phyloP scores from a whole-genome alignment of 2,113 vertebrate species.

The Paralichthys olivaceus region DNA sequence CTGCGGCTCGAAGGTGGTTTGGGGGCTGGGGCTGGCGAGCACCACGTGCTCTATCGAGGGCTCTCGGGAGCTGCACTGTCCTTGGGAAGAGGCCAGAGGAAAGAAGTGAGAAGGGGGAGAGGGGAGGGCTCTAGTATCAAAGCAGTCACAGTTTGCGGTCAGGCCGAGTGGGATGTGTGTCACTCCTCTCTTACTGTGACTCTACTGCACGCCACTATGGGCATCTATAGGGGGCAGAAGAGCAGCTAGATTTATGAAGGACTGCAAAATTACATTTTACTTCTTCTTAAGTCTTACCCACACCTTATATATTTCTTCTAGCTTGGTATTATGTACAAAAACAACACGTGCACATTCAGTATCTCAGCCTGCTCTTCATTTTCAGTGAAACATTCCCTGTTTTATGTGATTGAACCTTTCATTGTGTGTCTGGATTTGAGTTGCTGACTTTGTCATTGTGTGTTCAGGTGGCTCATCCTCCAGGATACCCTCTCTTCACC shows the following conservation, averaged over 20 bases:
- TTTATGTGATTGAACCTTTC: neutral
- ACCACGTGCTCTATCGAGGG: conserved; percentile 60
- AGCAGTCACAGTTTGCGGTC: conserved; percentile 42
- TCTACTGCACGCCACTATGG: neutral
- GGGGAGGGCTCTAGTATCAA: conserved; percentile 32
- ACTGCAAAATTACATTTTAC: neutral
- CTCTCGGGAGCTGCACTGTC: conserved; percentile 74
- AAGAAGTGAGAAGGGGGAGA: conserved; percentile 49
- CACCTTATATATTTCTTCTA: neutral
- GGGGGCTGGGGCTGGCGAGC: conserved; percentile 67
- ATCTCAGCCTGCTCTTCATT: neutral
- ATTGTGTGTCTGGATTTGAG: neutral
- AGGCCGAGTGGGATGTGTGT: conserved; percentile 12
- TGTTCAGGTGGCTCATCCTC: conserved; percentile 94
- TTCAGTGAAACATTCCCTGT: neutral
- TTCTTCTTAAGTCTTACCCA: neutral
- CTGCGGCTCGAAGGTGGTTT: conserved; percentile 73
- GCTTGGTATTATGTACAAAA: neutral
- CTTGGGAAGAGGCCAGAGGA: conserved; percentile 78
- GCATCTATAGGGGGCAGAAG: conserved; percentile 2
- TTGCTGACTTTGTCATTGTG: conserved; percentile 4
- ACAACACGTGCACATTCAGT: neutral
- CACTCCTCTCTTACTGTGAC: conserved; percentile 12
- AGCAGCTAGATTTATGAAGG: neutral
- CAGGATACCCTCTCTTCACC: conserved; percentile 96